A percentile compares a stretch with the other conserved stretches of the same genome.
phyloP scores from a whole-genome alignment of 2,888 invertebrate species.

The Dysmachus trigonus region DNA sequence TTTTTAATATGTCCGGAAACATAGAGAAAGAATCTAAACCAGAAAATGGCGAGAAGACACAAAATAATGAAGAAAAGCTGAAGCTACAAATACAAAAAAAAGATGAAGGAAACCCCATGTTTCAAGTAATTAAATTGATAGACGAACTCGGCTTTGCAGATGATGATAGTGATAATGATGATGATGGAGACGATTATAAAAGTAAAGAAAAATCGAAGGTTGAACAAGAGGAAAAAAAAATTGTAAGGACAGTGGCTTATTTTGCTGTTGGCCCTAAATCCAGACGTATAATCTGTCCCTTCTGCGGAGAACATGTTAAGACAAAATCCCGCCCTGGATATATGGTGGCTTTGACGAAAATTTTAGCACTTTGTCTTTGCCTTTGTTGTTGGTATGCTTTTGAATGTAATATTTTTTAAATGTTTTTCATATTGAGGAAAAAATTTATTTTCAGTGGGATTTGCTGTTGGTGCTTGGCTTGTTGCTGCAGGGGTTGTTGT shows the following conservation, averaged over 20 bases:
- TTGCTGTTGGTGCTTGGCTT: slow-evolving; percentile 54
- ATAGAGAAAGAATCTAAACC: background rate
- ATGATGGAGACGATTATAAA: background rate
- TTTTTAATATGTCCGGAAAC: background rate
- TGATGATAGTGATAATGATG: background rate
- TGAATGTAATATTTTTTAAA: background rate
- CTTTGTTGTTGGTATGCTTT: slow-evolving; percentile 16
- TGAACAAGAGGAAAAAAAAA: background rate
- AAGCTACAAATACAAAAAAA: background rate
- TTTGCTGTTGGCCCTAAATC: slow-evolving; percentile 60
- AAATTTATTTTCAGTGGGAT: slow-evolving; percentile 55
- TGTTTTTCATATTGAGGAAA: background rate
- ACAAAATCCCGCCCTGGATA: slow-evolving; percentile 52
- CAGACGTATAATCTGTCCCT: slow-evolving; percentile 57
- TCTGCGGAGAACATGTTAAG: slow-evolving; percentile 56
- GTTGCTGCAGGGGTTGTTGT: background rate
- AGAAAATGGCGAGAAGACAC: background rate
- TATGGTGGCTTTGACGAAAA: background rate
- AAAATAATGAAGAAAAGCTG: background rate
- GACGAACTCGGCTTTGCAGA: background rate
- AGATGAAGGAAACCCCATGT: background rate
- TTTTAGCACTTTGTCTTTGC: background rate
- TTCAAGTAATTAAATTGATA: background rate
- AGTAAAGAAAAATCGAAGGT: background rate
- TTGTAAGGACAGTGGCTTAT: slow-evolving; percentile 48